Evolutionary conservation across 2,888 invertebrate genomes (phyloP).

Genomic region (Drosophila mimetica): DNA sequence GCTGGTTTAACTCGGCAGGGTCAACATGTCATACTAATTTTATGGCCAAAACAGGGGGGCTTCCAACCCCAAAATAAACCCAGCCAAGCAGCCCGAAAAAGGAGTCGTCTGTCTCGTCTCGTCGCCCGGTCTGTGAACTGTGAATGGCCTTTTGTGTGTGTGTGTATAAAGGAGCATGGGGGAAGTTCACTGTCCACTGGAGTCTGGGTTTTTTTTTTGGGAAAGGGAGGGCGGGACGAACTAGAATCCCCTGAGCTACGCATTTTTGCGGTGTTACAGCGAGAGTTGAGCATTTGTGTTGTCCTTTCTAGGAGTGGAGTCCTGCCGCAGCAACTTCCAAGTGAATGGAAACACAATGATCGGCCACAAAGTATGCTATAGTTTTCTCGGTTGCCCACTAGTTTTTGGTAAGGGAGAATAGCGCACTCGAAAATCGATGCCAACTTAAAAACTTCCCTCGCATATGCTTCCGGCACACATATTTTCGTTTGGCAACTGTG

Average conservation of each 20-base stretch:
- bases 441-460: conserved; percentile 40
- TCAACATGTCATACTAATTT: conserved; percentile 76
- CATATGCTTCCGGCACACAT: conserved; percentile 52
- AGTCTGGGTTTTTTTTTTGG: conserved; percentile 4
- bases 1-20: conserved; percentile 47
- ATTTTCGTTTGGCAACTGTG: conserved; percentile 28
- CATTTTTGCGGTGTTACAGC: conserved; percentile 38
- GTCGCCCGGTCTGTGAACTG: conserved; percentile 17
- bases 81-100: conserved; percentile 11
- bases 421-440: conserved; percentile 44
- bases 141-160: conserved; percentile 43
- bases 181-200: conserved; percentile 17
- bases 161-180: background rate
- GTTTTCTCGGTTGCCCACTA: conserved; percentile 46
- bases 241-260: conserved; percentile 19
- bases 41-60: conserved; percentile 45
- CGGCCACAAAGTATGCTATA: conserved; percentile 63
- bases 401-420: conserved; percentile 34
- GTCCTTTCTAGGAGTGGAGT: conserved; percentile 15
- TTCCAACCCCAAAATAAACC: conserved; percentile 2
- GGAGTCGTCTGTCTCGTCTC: conserved; percentile 23
- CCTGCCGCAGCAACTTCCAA: conserved; percentile 66
- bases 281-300: conserved; percentile 22
- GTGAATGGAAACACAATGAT: conserved; percentile 60
- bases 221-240: conserved; percentile 1